These are phyloP conservation scores for Mimas tiliae DNA, from an alignment of 2,888 invertebrate genomes.

Conservation along the genomic window DNA sequence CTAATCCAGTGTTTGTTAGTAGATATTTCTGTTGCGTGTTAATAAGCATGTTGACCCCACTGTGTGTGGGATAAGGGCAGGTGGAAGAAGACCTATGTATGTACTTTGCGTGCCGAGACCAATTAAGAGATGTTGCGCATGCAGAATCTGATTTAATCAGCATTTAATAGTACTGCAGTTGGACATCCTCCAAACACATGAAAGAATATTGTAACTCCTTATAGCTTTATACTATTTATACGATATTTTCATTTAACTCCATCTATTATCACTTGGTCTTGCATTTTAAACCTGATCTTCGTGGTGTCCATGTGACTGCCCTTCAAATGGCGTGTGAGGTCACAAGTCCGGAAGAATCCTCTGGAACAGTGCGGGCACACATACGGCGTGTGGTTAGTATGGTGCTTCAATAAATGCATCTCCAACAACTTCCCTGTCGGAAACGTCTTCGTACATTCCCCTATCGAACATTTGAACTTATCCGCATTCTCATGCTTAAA, in stretches of 20 bases:
- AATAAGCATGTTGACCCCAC: too few species aligned
- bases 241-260: constrained; percentile 34
- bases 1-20: too few species aligned
- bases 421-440: constrained; percentile 75
- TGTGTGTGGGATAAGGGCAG: too few species aligned
- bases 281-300: constrained; percentile 17
- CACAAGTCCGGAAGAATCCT: constrained; percentile 73
- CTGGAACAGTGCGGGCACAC: constrained; percentile 72
- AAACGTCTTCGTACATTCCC: constrained; percentile 70
- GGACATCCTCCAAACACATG: too few species aligned
- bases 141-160: too few species aligned
- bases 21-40: too few species aligned
- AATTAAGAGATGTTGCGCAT: too few species aligned
- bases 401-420: constrained; percentile 75
- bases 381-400: constrained; percentile 74
- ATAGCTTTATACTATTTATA: too few species aligned
- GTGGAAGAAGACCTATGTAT: too few species aligned
- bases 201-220: too few species aligned
- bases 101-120: too few species aligned
- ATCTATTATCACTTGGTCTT: constrained; percentile 24
- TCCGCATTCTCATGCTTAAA: constrained; percentile 73
- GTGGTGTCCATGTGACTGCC: constrained; percentile 64
- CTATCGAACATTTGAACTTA: constrained; percentile 74
- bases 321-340: constrained; percentile 70
- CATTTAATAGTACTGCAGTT: too few species aligned